Conservation (phyloP, 2,888 invertebrate genomes). For the Neuroscelio doddi region DNA sequence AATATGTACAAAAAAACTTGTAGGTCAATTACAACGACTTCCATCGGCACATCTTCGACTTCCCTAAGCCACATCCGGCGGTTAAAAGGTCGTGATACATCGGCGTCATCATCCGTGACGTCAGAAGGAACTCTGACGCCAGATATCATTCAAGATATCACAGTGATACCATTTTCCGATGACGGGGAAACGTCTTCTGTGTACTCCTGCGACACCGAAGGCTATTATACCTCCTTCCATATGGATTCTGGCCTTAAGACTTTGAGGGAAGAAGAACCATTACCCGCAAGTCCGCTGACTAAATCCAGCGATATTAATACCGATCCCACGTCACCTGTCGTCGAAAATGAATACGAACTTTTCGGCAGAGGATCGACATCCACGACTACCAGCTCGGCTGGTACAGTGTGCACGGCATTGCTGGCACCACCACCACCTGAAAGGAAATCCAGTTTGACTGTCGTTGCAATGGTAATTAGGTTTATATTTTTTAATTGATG, state of each 20-base stretch:
- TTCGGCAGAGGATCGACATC: slow-evolving; percentile 94
- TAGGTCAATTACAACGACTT: slow-evolving; percentile 70
- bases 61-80: slow-evolving; percentile 69
- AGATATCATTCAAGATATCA: slow-evolving; percentile 84
- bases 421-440: slow-evolving; percentile 88
- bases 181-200: slow-evolving; percentile 92
- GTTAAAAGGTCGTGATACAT: slow-evolving; percentile 75
- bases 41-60: slow-evolving; percentile 70
- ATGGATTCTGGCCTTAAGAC: slow-evolving; percentile 95
- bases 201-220: slow-evolving; percentile 97
- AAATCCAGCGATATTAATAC: slow-evolving; percentile 76
- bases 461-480: slow-evolving; percentile 67
- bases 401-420: slow-evolving; percentile 89
- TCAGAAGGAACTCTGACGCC: slow-evolving; percentile 90
- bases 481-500: no score
- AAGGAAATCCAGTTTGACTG: slow-evolving; percentile 80
- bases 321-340: slow-evolving; percentile 80
- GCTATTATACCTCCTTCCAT: slow-evolving; percentile 98
- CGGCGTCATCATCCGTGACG: slow-evolving; percentile 87
- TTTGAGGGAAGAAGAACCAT: slow-evolving; percentile 82
- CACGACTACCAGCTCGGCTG: slow-evolving; percentile 92
- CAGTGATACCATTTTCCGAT: slow-evolving; percentile 75
- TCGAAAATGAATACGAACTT: slow-evolving; percentile 91
- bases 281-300: slow-evolving; percentile 81
- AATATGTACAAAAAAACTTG: no score